Evolutionary conservation across 2,113 vertebrate species (phyloP), one percentile per base, ranked within the genome.

Genomic region (Pachypanchax playfairii): DNA sequence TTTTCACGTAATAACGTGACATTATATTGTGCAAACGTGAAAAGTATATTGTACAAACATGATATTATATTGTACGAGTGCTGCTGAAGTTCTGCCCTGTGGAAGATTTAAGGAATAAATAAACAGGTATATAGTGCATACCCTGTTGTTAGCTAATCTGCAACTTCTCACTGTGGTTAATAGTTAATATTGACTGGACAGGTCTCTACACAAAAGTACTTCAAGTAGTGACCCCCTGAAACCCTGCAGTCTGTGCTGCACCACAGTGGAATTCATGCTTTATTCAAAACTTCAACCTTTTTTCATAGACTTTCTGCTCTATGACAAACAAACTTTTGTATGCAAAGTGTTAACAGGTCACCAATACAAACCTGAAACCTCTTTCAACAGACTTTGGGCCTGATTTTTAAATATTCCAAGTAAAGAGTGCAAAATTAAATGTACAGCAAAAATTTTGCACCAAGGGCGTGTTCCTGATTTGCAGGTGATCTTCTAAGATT

Each of bases 171-270:
- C 25, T 42, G 1, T 57, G 4, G 38, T 82, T 47, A 72, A 61
- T 70, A 83, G 63, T 77, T 80, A 61, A 79, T 79, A 46, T 58
- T 29, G 26, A 35, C 47, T 51, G 66, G 44, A 57, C 60, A 63
- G 39, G 61, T 62, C 17, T 51, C 9, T 24, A 47, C 17, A 54
- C 50, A 53, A 47, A 64, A n/a, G 61, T 39, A 38, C 53, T 38
- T 39, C 41, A 59, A 66, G 65, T 43, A 55, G 44, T 6, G 44
- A 57, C 8, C 21, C 42, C 29, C 31, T 48, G 28, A 63, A 73
- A 54, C 28, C 39, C 50, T 33, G 61, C 64, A 63, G 62, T 55
- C 24, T 5, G 22, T 22, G 57, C 42, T 48, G 41, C 50, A 50
- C 57, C 20, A 42, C 51, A 28, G 26, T 15, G 15, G 25, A 62